Conservation (phyloP, 2,113 vertebrate species). For the Sapajus apella region DNA sequence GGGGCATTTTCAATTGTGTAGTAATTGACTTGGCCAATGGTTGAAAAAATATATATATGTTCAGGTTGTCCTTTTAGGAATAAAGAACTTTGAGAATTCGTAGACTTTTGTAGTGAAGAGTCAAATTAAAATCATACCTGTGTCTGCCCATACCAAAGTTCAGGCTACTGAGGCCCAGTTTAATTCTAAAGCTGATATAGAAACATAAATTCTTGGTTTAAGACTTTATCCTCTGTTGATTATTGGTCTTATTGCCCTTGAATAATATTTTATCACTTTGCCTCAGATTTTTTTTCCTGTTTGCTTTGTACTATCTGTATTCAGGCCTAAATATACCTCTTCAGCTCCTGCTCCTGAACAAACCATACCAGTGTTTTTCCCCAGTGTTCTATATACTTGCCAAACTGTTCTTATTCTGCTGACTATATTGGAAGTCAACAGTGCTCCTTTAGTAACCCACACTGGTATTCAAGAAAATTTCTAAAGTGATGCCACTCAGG, state of each 20-base stretch:
- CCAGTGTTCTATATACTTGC: not conserved
- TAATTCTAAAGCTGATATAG: not conserved
- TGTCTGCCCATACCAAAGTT: not conserved
- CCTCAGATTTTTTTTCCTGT: not conserved
- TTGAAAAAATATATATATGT: not conserved
- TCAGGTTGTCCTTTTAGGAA: rapidly evolving
- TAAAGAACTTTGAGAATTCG: not conserved
- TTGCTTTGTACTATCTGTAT: not conserved
- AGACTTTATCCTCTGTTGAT: not conserved
- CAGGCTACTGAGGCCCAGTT: not conserved
- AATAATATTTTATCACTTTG: not conserved
- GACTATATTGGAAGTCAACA: not conserved
- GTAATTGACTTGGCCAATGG: not conserved
- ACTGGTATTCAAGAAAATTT: not conserved
- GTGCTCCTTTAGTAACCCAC: not conserved
- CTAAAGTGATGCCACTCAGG: not conserved
- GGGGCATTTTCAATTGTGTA: not conserved
- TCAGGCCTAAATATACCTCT: not conserved
- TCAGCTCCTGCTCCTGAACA: not conserved
- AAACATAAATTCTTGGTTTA: not conserved
- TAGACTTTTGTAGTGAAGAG: not conserved
- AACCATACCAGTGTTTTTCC: not conserved
- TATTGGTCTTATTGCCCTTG: not conserved
- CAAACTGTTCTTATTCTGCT: not conserved
- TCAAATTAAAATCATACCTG: not conserved